phyloP scores from a whole-genome alignment of 2,888 invertebrate genomes.

The Chaetogeoica ovagalla region DNA sequence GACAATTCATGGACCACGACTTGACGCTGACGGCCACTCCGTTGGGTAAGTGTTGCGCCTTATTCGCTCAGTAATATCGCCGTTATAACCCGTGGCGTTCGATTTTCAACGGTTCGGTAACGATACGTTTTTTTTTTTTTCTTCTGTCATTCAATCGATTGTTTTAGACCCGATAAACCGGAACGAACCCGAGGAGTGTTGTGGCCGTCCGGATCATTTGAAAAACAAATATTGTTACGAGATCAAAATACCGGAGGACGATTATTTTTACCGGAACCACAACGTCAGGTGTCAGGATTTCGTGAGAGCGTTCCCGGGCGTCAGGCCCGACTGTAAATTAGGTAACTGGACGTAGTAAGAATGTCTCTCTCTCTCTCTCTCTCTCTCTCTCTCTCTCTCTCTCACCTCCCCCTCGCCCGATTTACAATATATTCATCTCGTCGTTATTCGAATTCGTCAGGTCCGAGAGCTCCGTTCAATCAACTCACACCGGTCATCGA shows the following conservation, averaged over 20 bases:
- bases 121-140: not conserved
- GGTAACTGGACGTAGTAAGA: constrained; percentile 62
- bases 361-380: too few species aligned
- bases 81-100: too few species aligned
- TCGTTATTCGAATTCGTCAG: constrained; percentile 60
- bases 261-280: constrained; percentile 85
- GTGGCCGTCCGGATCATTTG: constrained; percentile 76
- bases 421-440: not conserved
- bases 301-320: constrained; percentile 84
- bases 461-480: constrained; percentile 83
- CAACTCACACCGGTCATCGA: constrained; percentile 84
- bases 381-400: too few species aligned
- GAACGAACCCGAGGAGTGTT: constrained; percentile 90
- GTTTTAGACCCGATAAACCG: constrained; percentile 77
- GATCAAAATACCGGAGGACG: constrained; percentile 83
- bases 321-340: constrained; percentile 82
- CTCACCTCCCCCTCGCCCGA: not conserved
- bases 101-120: too few species aligned
- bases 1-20: constrained; percentile 94
- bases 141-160: constrained; percentile 30
- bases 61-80: too few species aligned
- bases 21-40: constrained; percentile 87
- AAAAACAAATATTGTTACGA: constrained; percentile 92
- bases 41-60: constrained; percentile 66
- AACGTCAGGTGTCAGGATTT: constrained; percentile 87